Conservation (phyloP, 1,140 invertebrate genomes). For the Drosophila sulfurigaster region DNA sequence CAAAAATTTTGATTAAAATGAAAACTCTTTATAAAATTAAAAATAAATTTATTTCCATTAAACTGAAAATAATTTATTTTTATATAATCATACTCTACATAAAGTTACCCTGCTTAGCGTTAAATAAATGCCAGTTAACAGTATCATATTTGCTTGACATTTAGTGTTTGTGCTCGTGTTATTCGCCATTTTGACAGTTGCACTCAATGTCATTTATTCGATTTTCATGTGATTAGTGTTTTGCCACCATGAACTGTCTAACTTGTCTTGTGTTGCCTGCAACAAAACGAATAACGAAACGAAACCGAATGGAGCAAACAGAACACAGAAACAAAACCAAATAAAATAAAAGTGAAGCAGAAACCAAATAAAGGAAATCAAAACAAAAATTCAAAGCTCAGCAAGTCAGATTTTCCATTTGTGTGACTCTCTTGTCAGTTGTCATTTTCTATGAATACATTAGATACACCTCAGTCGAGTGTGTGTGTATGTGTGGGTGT, state of each 20-base stretch:
- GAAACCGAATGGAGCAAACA: not conserved
- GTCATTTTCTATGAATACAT: conserved; percentile 82
- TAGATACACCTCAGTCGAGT: conserved; percentile 38
- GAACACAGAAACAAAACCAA: conserved; percentile 13
- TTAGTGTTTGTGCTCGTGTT: conserved; percentile 27
- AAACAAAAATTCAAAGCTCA: conserved; percentile 32
- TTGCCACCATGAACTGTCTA: conserved; percentile 27
- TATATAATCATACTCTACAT: too few species aligned
- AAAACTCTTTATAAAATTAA: too few species aligned
- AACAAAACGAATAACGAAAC: conserved; percentile 22
- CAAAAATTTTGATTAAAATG: too few species aligned
- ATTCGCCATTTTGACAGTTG: conserved; percentile 43
- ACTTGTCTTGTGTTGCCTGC: conserved; percentile 25
- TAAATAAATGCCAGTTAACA: not conserved
- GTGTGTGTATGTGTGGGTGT: conserved; percentile 14
- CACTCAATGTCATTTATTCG: conserved; percentile 71
- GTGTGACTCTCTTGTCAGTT: conserved; percentile 75
- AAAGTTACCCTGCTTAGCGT: too few species aligned
- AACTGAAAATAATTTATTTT: too few species aligned
- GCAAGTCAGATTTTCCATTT: conserved; percentile 77
- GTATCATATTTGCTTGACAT: not conserved
- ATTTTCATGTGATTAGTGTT: conserved; percentile 74
- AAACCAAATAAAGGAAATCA: conserved; percentile 20
- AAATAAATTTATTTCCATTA: too few species aligned
- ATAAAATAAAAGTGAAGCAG: not conserved